Base-by-base conservation (phyloP, 2,113 vertebrate species). In the Ahaetulla prasina region DNA sequence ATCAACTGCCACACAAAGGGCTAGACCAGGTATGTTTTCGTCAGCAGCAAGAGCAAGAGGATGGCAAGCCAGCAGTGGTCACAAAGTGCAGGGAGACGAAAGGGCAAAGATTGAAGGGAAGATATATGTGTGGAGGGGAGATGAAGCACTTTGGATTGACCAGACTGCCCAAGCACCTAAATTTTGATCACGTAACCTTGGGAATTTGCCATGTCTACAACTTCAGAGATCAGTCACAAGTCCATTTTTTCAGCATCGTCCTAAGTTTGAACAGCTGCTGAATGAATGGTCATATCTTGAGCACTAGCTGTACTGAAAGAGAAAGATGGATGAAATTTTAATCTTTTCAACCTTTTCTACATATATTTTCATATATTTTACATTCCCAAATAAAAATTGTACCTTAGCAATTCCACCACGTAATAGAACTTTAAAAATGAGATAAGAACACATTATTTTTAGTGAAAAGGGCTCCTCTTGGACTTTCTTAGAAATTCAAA, bases 331-430 rank as follows among this genome's bases (percentile, higher is more conserved):
- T 80, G 35, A 80, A 39, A 43, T 80, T 43, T 39, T 80, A 80
- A 39, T 22, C 18, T 80, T n/a, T n/a, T n/a, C n/a, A n/a, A 2
- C 9, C n/a, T 87, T 94, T 93, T 91, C 87, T 89, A 57, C 89
- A 92, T 94, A 80, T 12, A 12, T 80, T 90, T 68, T 91, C 43
- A 89, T 63, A 94, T 85, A 52, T 93, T 91, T 43, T 87, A 16
- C 88, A 39, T 92, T 95, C 63, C 84, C 87, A 94, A 95, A 45
- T 87, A 43, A 85, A 94, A 54, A 85, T 55, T 91, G 35, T 88
- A 95, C 87, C 53, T 47, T 54, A 86, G 63, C 45, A 93, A 68
- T 20, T 7, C 16, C 88, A 12, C 2, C 11, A 16, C 10, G 22
- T 85, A 27, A 54, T 14, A 1, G 7, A n/a, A 1, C 2, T 92